Conservation (phyloP, 1,140 invertebrate genomes). For the Oreohelix idahoensis region DNA sequence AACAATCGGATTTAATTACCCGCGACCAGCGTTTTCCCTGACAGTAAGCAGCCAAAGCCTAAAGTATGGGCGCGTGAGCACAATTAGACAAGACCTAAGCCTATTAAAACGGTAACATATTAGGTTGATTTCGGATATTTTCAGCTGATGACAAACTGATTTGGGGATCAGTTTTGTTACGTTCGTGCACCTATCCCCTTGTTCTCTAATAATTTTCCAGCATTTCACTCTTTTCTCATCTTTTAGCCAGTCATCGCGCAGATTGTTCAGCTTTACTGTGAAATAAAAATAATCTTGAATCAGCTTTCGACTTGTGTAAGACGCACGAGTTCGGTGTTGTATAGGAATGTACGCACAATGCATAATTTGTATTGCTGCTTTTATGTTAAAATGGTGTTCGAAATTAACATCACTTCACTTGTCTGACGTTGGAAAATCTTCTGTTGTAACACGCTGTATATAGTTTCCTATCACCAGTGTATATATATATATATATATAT, state of each 20-base stretch:
- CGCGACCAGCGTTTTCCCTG: neutral
- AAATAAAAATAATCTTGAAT: too few relatives aligned
- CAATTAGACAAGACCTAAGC: constrained; percentile 12
- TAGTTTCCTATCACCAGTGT: too few relatives aligned
- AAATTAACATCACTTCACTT: too few relatives aligned
- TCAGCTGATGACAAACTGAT: constrained; percentile 6
- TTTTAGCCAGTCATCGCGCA: neutral
- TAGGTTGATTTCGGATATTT: constrained; percentile 18
- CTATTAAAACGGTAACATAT: neutral
- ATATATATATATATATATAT: too few relatives aligned
- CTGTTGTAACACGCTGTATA: too few relatives aligned
- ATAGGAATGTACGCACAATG: too few relatives aligned
- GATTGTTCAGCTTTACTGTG: too few relatives aligned
- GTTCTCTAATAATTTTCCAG: neutral
- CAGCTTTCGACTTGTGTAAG: too few relatives aligned
- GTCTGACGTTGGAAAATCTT: too few relatives aligned
- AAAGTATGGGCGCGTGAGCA: constrained; percentile 18
- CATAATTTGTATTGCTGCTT: too few relatives aligned
- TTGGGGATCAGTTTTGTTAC: neutral
- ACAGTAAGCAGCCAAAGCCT: constrained; percentile 7
- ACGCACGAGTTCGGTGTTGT: too few relatives aligned
- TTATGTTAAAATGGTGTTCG: too few relatives aligned
- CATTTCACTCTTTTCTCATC: neutral
- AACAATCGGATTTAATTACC: constrained; percentile 15
- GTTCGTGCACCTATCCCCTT: neutral